phyloP scores from a whole-genome alignment of 2,888 invertebrate species.

The Conops quadrifasciatus region DNA sequence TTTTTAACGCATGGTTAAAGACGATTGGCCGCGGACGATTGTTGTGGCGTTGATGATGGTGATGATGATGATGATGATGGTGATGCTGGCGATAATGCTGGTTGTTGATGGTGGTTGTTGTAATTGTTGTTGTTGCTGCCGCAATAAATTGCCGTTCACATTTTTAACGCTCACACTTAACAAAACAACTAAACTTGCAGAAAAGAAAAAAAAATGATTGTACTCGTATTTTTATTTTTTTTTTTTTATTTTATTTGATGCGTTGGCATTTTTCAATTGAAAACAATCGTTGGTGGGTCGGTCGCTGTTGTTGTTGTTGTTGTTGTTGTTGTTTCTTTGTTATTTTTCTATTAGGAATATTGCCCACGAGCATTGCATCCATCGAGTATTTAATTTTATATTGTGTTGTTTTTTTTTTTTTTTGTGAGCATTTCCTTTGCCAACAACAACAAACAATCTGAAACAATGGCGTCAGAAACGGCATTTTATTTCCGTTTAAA shows the following conservation, averaged over 20 bases:
- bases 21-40: neutral
- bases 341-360: neutral
- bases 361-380: neutral
- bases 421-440: conserved; percentile 20
- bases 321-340: neutral
- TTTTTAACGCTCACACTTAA: conserved; percentile 21
- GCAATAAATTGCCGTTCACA: conserved; percentile 17
- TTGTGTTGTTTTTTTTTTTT: conserved; percentile 3
- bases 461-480: conserved; percentile 46
- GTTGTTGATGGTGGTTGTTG: conserved; percentile 12
- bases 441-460: conserved; percentile 23
- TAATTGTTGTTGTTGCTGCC: neutral
- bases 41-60: conserved; percentile 2
- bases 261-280: neutral
- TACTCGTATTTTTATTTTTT: neutral
- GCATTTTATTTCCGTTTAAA: conserved; percentile 58
- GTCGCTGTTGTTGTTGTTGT: too few relatives aligned
- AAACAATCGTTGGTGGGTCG: too few relatives aligned
- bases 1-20: neutral
- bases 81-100: neutral
- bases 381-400: conserved; percentile 21
- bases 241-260: neutral
- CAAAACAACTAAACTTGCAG: conserved; percentile 35
- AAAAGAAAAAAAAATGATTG: conserved; percentile 20
- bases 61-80: conserved; percentile 2